Base-by-base conservation (phyloP, 2,113 vertebrate species). In the Tragelaphus buxtoni region DNA sequence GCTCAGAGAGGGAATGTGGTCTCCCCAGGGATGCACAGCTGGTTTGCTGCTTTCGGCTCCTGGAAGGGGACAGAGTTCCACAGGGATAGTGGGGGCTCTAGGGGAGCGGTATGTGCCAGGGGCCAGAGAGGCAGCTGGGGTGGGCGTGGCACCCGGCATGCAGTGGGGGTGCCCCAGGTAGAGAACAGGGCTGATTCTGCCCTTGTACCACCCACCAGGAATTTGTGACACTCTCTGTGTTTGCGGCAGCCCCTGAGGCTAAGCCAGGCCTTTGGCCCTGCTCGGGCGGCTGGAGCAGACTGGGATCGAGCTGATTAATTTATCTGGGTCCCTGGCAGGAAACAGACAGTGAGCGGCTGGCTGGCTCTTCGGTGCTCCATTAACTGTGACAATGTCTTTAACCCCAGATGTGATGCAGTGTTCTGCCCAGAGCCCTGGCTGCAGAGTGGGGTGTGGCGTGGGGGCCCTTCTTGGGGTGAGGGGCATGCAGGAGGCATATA, bases 381-480 rank as follows among this genome's bases (percentile, higher is more conserved):
- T 98, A 96, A 96, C 88, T 97, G 96, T 94, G 96, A 96, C 97
- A 95, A 80, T 96, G 97, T 94, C 96, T 98, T 97, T 97, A 97
- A 81, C 96, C 97, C 97, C 98, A 98, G 98, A 97, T 97, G 96
- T 98, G 94, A 65, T 11, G 3, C 51, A 5, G 56, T 2, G 16
- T 81, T 42, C 42, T 69, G 69, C 83, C 92, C 35, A 10, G 88
- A 80, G 83, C 83, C 63, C 80, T 9, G 18, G 45, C 90, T 82
- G 56, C 76, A 24, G 87, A 4, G 12, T 24, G 3, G 89, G 18
- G 45, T 3, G 1, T 0, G 5, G 22, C 42, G 4, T 42, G 12
- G 63, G 56, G 65, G 9, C 30, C 85, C 53, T 76, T 65, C n/a
- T 10, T n/a, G n/a, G 55, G 49, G 28, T 13, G 3, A 5, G 32